Conservation (phyloP, 2,888 invertebrate genomes). For the Portevinia maculata region DNA sequence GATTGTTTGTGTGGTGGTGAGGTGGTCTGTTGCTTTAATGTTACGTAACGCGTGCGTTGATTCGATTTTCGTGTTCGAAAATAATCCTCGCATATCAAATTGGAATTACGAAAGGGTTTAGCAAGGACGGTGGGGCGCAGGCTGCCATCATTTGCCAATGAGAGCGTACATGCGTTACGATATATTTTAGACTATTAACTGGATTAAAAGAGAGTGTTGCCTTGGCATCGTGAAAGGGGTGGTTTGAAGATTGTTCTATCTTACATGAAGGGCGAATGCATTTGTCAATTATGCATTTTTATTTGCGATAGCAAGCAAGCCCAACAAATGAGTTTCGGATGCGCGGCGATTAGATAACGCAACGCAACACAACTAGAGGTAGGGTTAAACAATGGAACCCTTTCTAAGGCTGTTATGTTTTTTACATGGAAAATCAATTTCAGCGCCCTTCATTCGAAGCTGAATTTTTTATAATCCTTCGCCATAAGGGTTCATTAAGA, state of each 20-base stretch:
- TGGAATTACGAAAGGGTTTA: constrained; percentile 62
- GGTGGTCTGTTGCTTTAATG: constrained; percentile 41
- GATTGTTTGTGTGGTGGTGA: constrained; percentile 6
- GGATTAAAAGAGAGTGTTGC: constrained; percentile 61
- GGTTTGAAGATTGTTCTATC: constrained; percentile 15
- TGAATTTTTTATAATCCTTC: not conserved
- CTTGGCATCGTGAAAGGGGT: constrained; percentile 55
- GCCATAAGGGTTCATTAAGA: too few species aligned
- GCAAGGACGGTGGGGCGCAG: not conserved
- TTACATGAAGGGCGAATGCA: constrained; percentile 8
- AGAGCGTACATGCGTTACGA: constrained; percentile 43
- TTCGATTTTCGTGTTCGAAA: constrained; percentile 69
- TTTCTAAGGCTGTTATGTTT: not conserved
- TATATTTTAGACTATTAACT: constrained; percentile 62
- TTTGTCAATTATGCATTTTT: constrained; percentile 26
- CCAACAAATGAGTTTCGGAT: constrained; percentile 21
- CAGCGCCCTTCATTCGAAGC: not conserved
- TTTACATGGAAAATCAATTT: not conserved
- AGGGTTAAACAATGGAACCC: not conserved
- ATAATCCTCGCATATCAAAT: constrained; percentile 72
- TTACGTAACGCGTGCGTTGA: constrained; percentile 69
- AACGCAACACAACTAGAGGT: not conserved
- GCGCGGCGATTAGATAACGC: constrained; percentile 15
- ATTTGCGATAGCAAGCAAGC: constrained; percentile 6
- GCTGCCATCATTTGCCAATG: constrained; percentile 9